A percentile compares a stretch with the other conserved stretches of the same genome.
These are phyloP conservation scores for Ditylenchus weischeri DNA, from an alignment of 2,888 invertebrate species.

Conservation along the genomic window DNA sequence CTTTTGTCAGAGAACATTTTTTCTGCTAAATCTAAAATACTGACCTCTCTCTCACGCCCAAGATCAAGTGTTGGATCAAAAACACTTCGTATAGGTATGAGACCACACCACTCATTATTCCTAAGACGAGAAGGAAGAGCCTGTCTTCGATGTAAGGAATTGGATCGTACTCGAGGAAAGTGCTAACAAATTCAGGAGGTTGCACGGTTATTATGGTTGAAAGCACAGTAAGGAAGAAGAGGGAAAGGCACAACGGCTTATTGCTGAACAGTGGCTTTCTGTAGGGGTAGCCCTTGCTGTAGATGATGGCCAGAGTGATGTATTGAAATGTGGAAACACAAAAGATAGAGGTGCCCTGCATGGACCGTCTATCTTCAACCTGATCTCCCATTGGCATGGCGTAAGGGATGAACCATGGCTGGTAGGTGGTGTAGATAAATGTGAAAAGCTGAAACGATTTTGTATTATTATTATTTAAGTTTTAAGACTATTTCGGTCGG, in stretches of 20 bases:
- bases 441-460: conserved; percentile 43
- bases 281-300: conserved; percentile 77
- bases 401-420: conserved; percentile 55
- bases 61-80: conserved; percentile 45
- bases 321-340: conserved; percentile 72
- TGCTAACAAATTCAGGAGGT: conserved; percentile 38
- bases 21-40: not conserved
- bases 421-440: conserved; percentile 47
- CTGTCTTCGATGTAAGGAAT: conserved; percentile 49
- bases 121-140: conserved; percentile 42
- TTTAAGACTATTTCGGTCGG: conserved; percentile 1
- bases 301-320: conserved; percentile 73
- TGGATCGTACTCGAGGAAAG: conserved; percentile 46
- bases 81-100: conserved; percentile 46
- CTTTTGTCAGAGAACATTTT: no score
- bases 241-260: conserved; percentile 40
- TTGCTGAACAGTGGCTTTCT: conserved; percentile 65
- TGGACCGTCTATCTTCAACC: conserved; percentile 67
- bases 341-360: conserved; percentile 77
- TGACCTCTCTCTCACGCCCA: conserved; percentile 48
- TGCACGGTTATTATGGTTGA: conserved; percentile 39
- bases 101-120: conserved; percentile 36
- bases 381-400: conserved; percentile 61
- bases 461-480: no score
- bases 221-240: conserved; percentile 39